A percentile compares a stretch with the other conserved stretches of the same genome.
phyloP scores from a whole-genome alignment of 1,140 invertebrate species.

The Trigoniulus corallinus region DNA sequence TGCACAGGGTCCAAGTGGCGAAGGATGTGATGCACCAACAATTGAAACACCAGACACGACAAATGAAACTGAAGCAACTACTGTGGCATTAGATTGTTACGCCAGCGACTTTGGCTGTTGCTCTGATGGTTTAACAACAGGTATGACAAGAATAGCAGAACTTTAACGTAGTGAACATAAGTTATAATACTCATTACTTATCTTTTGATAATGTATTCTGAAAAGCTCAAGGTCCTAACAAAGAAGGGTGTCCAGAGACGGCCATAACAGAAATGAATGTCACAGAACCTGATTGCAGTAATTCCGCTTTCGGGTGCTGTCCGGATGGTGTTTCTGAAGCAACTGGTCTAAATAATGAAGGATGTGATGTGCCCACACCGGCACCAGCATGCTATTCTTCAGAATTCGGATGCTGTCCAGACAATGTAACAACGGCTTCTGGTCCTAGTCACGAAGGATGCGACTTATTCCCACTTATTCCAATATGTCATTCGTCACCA shows the following conservation, averaged over 20 bases:
- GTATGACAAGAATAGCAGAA: constrained; percentile 48
- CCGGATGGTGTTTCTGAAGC: constrained; percentile 43
- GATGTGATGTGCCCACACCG: constrained; percentile 41
- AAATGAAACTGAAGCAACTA: constrained; percentile 7
- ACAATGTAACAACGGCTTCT: constrained; percentile 41
- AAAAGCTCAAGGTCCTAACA: constrained; percentile 21
- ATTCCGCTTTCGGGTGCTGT: constrained; percentile 47
- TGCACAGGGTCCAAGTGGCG: constrained; percentile 52
- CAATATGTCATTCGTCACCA: constrained; percentile 13
- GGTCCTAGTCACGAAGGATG: background rate
- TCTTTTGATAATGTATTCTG: constrained; percentile 59
- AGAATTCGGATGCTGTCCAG: constrained; percentile 66
- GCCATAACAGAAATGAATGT: constrained; percentile 13
- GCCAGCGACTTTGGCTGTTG: constrained; percentile 65
- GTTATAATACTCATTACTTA: constrained; percentile 35
- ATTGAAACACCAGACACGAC: constrained; percentile 34
- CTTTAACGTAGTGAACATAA: constrained; percentile 53
- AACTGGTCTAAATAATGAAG: constrained; percentile 32
- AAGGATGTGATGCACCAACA: constrained; percentile 50
- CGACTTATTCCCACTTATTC: too few species aligned
- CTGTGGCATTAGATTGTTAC: constrained; percentile 39
- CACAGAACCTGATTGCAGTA: constrained; percentile 14
- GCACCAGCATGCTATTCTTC: constrained; percentile 44
- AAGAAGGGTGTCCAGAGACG: constrained; percentile 51
- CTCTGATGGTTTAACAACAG: constrained; percentile 54